A percentile compares a stretch with the other conserved stretches of the same genome.
Conservation (phyloP, 2,797 vertebrate species). For the Rhynchotus rufescens region DNA sequence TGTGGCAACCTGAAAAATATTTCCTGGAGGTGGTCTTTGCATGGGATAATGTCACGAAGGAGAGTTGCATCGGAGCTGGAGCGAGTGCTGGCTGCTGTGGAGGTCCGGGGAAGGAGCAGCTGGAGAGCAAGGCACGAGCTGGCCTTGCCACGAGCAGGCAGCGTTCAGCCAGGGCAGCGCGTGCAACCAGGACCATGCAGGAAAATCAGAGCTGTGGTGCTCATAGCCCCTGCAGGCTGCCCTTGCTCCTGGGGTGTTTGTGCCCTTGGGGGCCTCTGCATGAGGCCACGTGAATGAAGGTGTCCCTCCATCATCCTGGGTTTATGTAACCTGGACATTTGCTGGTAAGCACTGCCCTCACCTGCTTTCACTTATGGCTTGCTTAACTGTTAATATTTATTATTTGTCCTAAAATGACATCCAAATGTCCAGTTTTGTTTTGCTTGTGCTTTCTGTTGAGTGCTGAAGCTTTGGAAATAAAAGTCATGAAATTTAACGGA, state of each 20-base stretch:
- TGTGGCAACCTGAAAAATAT: not conserved
- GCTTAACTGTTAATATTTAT: not conserved
- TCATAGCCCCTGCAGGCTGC: not conserved
- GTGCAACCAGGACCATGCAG: not conserved
- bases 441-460: not conserved
- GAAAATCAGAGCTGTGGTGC: not conserved
- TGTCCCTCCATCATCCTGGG: not conserved
- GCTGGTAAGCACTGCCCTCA: not conserved
- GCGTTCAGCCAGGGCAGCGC: not conserved
- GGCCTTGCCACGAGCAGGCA: not conserved
- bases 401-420: not conserved
- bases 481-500: constrained; percentile 37
- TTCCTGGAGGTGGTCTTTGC: not conserved
- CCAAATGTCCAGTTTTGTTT: not conserved
- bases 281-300: not conserved
- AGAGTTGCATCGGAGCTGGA: accelerated
- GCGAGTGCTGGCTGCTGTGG: not conserved
- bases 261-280: not conserved
- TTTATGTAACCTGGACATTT: not conserved
- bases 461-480: not conserved
- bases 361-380: not conserved
- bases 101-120: not conserved
- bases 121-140: not conserved
- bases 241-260: not conserved
- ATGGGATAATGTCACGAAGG: not conserved